These are phyloP conservation scores for Drosophila recens DNA, from an alignment of 2,888 invertebrate species.

Conservation along the genomic window DNA sequence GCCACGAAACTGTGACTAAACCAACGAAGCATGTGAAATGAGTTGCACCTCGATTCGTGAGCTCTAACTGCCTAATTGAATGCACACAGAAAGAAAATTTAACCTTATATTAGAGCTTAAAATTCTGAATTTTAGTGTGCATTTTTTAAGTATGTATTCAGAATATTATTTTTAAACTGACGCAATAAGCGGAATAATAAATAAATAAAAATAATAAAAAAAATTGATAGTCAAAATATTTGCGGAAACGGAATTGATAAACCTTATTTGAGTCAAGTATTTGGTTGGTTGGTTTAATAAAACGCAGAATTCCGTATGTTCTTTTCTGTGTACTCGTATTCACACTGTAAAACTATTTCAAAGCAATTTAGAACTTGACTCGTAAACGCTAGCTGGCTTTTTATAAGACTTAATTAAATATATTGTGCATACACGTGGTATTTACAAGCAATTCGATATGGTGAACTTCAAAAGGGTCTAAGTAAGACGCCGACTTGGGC, in stretches of 20 bases:
- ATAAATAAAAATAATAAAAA: no score
- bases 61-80: neutral
- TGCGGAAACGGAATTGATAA: no score
- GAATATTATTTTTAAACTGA: no score
- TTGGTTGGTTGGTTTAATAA: no score
- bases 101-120: no score
- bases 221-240: no score
- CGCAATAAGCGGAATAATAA: no score
- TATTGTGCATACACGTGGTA: neutral
- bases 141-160: no score
- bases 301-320: no score
- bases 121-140: no score
- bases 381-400: neutral
- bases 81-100: neutral
- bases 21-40: slow-evolving; percentile 5
- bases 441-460: neutral
- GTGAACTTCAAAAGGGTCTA: slow-evolving; percentile 5
- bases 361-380: slow-evolving; percentile 3
- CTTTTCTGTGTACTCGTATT: neutral
- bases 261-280: no score
- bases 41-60: neutral
- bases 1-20: slow-evolving; percentile 11
- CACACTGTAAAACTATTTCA: neutral
- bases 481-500: neutral
- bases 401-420: slow-evolving; percentile 9